A percentile compares a stretch with the other conserved stretches of the same genome.
Evolutionary conservation across 2,888 invertebrate species (phyloP).

Genomic region (Agrochola circellaris): DNA sequence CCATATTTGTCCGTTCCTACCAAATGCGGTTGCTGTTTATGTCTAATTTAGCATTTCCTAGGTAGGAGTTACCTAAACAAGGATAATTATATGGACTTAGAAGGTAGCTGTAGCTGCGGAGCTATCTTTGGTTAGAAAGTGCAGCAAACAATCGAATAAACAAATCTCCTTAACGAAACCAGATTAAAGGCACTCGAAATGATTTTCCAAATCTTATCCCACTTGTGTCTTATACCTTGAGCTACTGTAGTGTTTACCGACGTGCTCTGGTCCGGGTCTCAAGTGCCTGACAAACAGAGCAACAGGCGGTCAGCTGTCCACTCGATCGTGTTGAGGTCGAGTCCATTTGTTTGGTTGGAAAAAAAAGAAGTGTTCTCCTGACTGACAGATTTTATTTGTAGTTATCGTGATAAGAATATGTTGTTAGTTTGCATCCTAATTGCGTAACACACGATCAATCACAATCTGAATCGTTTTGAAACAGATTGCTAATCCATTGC

Average conservation of each 20-base stretch:
- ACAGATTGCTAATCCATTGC: too few relatives aligned
- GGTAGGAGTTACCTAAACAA: neutral
- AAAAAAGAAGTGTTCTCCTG: neutral
- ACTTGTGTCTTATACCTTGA: neutral
- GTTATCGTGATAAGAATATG: neutral
- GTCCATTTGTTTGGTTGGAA: neutral
- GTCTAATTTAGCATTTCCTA: too few relatives aligned
- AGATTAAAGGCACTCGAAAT: conserved; percentile 7
- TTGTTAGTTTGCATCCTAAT: too few relatives aligned
- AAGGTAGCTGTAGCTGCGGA: neutral
- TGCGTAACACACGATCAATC: too few relatives aligned
- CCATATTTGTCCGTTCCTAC: neutral
- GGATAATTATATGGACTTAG: neutral
- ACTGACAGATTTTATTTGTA: neutral
- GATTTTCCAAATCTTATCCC: neutral
- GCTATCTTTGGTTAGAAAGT: too few relatives aligned
- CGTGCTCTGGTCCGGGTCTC: conserved; percentile 22
- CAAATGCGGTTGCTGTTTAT: neutral
- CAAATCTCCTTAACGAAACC: neutral
- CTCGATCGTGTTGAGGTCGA: conserved; percentile 16
- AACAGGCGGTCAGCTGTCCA: conserved; percentile 36
- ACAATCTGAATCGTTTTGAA: too few relatives aligned
- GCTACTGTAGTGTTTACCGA: conserved; percentile 32
- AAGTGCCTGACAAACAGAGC: conserved; percentile 38
- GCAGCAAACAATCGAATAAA: neutral